Evolutionary conservation across 2,888 invertebrate genomes (phyloP).

Genomic region (Eremobia ochroleuca): DNA sequence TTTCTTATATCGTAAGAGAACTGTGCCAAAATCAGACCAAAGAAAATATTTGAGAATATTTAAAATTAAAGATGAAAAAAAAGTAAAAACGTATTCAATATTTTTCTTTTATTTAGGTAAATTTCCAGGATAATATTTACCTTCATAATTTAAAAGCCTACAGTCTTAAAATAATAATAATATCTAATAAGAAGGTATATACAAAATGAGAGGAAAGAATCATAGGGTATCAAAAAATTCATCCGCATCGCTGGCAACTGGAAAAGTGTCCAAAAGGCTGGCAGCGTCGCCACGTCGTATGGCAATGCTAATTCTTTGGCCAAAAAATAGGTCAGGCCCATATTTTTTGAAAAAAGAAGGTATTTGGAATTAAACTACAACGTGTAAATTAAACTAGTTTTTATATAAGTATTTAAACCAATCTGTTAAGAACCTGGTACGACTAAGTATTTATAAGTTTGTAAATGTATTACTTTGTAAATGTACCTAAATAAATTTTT

Average conservation of each 20-base stretch:
- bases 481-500: too few relatives aligned
- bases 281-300: not conserved
- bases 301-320: not conserved
- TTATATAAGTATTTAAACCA: too few relatives aligned
- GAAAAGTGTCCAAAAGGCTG: not conserved
- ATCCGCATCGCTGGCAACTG: not conserved
- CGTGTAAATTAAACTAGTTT: too few relatives aligned
- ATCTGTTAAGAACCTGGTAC: too few relatives aligned
- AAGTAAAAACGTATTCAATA: not conserved
- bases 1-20: not conserved
- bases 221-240: not conserved
- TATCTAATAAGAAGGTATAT: too few relatives aligned
- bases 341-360: not conserved
- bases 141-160: not conserved
- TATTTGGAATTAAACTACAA: too few relatives aligned
- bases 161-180: not conserved
- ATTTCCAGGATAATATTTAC: not conserved
- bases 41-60: not conserved
- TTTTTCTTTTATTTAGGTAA: not conserved
- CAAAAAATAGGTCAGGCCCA: not conserved
- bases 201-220: not conserved
- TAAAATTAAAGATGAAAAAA: not conserved
- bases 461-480: too few relatives aligned
- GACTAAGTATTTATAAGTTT: too few relatives aligned
- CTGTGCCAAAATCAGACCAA: not conserved